A percentile compares a stretch with the other conserved stretches of the same genome.
Conservation (phyloP, 2,888 invertebrate species). For the Plebejus anna region DNA sequence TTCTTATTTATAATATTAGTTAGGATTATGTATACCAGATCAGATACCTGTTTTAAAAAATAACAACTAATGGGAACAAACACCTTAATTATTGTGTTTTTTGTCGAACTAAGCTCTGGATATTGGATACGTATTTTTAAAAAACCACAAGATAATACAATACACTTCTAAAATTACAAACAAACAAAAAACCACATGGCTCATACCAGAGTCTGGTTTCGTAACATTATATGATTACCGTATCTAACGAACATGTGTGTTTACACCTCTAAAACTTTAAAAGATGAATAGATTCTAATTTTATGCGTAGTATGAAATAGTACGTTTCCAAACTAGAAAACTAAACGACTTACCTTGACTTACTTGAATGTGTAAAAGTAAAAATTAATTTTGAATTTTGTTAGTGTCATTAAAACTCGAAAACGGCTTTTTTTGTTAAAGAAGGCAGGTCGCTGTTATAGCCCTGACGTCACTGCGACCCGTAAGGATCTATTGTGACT, state of each 20-base stretch:
- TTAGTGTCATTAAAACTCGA: too few relatives aligned
- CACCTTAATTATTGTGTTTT: too few relatives aligned
- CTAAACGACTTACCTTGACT: not conserved
- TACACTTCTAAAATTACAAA: not conserved
- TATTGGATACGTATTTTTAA: not conserved
- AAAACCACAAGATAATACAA: not conserved
- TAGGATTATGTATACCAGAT: too few relatives aligned
- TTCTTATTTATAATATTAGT: too few relatives aligned
- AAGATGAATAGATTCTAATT: not conserved
- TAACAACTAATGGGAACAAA: too few relatives aligned
- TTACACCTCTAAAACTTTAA: not conserved
- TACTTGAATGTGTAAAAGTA: too few relatives aligned
- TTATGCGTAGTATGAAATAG: not conserved
- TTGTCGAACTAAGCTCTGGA: not conserved
- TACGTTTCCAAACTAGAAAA: not conserved
- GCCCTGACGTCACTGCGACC: too few relatives aligned
- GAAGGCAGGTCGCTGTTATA: too few relatives aligned
- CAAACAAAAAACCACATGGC: constrained; percentile 9
- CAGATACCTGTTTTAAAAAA: too few relatives aligned
- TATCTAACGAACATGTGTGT: not conserved
- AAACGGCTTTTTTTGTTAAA: too few relatives aligned
- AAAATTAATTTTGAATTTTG: too few relatives aligned
- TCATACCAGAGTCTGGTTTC: not conserved
- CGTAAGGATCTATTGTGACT: too few relatives aligned
- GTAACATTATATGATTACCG: not conserved